Evolutionary conservation across 1,140 invertebrate genomes (phyloP), one percentile per base, ranked within the genome.

Genomic region (Drosophila baimaii): DNA sequence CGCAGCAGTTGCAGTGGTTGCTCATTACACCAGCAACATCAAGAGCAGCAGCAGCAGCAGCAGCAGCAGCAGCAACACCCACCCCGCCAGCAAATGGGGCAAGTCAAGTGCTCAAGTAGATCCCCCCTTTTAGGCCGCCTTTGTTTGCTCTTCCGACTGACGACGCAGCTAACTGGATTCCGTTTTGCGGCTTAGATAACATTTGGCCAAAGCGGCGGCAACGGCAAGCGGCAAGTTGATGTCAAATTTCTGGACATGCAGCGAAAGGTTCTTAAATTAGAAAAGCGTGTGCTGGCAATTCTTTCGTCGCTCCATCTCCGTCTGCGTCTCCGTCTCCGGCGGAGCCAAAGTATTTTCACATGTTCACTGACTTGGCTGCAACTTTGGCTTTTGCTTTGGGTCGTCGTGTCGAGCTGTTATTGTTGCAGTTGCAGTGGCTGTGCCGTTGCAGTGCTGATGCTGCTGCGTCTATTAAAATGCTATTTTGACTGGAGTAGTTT

Each of bases 401-500:
- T 81, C 77, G 80, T 77, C 76, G 76, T 88, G 84, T 83, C 71
- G 82, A 69, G 69, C 69, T 51, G 65, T 54, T 66, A 23, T 44
- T 62, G 56, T 52, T 71, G 46, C 47, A 43, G 56, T 39, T 65
- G 70, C 44, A 55, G 33, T 51, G 57, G 57, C 17, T 72, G 54
- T 31, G 55, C 27, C 52, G 21, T 58, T 58, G 43, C 51, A 59
- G 47, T 58, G 43, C 51, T 63, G 47, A 51, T 31, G 64, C 63
- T 71, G 64, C 23, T 85, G 82, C 65, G 82, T 90, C 84, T 89
- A 89, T 89, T 89, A 89, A 89, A 89, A 89, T 81, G 84, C 84
- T 89, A 89, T 89, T 89, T 89, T 84, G 84, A 89, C 81, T 84
- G 84, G 81, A 89, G 84, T 89, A 89, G 84, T 90, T 89, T 89